Conservation (phyloP, 2,113 vertebrate species). For the Poecile atricapillus region DNA sequence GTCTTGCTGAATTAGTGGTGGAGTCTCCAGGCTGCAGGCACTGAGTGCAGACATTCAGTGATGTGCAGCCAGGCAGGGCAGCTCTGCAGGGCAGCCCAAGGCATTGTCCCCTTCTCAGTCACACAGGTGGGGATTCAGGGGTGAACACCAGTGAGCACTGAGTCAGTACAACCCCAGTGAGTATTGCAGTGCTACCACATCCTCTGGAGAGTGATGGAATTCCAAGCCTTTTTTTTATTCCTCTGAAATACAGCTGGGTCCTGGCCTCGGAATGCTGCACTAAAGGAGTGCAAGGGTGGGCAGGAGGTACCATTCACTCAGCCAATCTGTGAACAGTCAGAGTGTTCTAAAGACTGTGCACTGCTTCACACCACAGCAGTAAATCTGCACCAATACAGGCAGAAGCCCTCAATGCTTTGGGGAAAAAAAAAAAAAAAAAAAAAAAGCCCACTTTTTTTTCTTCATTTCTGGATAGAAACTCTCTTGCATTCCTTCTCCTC, state of each 20-base stretch:
- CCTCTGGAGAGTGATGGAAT: neutral
- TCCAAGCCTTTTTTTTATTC: neutral
- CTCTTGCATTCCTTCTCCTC: neutral
- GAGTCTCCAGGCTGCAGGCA: neutral
- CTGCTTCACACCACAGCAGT: neutral
- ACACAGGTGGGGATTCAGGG: neutral
- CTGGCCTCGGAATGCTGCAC: neutral
- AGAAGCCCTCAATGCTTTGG: neutral
- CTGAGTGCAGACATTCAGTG: neutral
- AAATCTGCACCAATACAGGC: neutral
- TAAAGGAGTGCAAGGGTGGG: neutral
- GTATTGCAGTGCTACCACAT: neutral
- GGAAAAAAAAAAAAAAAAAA: neutral
- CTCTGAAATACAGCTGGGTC: neutral
- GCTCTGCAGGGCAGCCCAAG: neutral
- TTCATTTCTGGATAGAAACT: neutral
- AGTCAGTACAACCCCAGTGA: neutral
- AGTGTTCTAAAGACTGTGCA: neutral
- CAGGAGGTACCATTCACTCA: neutral
- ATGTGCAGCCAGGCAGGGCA: neutral
- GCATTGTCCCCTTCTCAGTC: neutral
- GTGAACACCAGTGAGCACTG: neutral
- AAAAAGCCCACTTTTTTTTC: rapidly evolving
- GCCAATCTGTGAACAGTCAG: neutral
- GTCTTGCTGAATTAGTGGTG: neutral